phyloP scores from a whole-genome alignment of 2,113 vertebrate species.

The Oryzias javanicus region DNA sequence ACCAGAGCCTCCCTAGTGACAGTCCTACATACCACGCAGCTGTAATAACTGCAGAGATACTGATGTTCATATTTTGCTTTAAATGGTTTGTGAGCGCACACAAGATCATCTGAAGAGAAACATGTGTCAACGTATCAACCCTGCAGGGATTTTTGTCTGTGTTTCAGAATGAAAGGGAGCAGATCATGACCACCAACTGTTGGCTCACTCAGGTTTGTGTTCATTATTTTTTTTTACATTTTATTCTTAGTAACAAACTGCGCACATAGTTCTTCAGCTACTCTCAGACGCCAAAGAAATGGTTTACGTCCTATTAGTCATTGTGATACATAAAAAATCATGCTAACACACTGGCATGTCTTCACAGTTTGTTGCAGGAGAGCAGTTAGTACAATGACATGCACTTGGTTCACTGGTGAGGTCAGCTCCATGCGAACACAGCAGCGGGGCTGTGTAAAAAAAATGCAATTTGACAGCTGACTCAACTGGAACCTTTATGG shows the following conservation, averaged over 20 bases:
- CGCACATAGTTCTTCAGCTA: background rate
- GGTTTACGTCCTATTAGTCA: slow-evolving; percentile 2
- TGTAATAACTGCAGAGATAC: too few species aligned
- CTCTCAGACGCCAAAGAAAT: background rate
- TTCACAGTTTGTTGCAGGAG: slow-evolving; percentile 1
- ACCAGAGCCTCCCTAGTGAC: too few species aligned
- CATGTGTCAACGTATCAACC: background rate
- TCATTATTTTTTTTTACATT: background rate
- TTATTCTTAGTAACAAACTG: background rate
- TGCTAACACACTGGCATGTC: background rate
- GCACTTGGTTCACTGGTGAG: slow-evolving; percentile 5
- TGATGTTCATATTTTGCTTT: background rate
- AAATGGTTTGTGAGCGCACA: background rate
- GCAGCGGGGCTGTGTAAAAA: background rate
- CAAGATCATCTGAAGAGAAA: background rate
- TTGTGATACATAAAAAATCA: background rate
- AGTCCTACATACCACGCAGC: too few species aligned
- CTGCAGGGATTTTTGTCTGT: background rate
- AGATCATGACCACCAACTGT: slow-evolving; percentile 84
- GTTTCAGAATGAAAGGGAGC: slow-evolving; percentile 81
- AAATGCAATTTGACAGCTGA: slow-evolving; percentile 15
- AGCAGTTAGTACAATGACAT: slow-evolving; percentile 10
- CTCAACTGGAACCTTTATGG: slow-evolving; percentile 6
- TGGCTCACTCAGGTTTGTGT: slow-evolving; percentile 79
- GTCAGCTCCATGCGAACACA: slow-evolving; percentile 3